Evolutionary conservation across 2,797 vertebrate genomes (phyloP), one percentile per base, ranked within the genome.

Genomic region (Myoxocephalus aenaeus): DNA sequence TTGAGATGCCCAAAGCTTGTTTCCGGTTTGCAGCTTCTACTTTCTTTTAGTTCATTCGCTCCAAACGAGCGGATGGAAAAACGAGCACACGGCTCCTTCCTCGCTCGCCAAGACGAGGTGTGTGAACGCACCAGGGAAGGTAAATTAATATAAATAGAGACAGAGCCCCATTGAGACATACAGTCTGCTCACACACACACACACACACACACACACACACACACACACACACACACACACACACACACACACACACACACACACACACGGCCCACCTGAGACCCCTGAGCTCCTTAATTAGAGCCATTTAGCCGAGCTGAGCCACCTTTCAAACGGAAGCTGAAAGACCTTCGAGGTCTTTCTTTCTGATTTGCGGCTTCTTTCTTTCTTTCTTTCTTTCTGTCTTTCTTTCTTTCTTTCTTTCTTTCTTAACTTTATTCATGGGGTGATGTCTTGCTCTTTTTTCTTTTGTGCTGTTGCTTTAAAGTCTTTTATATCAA

Each of bases 231-330:
- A 59, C 63, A 40, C 63, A 40, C 53, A 10, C 58, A 64, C 48
- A 40, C 59, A 59, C 58, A 64, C 63, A 32, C 63, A 51, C 36
- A 10, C 58, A 67, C 62, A 40, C 40, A 48, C 59, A 54, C 58
- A 64, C 57, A 40, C 57, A 51, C 38, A 10, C 51, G n/a, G n/a
- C 80, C 73, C 86, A 84, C 85, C 82, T 77, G 84, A 85, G 88
- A 77, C 85, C 81, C 17, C 54, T 11, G 0, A 9, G 51, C 65
- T 81, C 81, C 7, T 89, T 87, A 90, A 86, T 87, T 61, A 90
- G 63, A 80, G 25, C 57, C 73, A 11, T 82, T 90, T 87, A 86
- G 70, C 63, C 0, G 70, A 75, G 56, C 40, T 0, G 22, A 34
- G 77, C 42, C 69, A 46, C 63, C 74, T 79, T 77, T 83, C 67